phyloP scores from a whole-genome alignment of 2,113 vertebrate genomes.

The Lichenostomus cassidix region DNA sequence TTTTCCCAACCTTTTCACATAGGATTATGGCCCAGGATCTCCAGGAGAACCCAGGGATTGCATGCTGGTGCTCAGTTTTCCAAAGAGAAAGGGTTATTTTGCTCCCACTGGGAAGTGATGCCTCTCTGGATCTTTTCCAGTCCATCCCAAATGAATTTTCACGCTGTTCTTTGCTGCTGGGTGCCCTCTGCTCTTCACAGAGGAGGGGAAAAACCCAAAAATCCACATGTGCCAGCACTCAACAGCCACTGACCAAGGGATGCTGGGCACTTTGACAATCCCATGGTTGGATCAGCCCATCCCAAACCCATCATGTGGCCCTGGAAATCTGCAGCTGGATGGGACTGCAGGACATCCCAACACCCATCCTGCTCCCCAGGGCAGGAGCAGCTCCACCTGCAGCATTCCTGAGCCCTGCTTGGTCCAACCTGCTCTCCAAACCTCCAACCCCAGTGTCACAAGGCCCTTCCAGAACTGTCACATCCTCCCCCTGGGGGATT shows the following conservation, averaged over 20 bases:
- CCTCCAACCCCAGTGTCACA: not conserved
- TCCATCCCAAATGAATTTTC: not conserved
- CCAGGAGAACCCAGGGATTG: not conserved
- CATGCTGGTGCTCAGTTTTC: fast-evolving
- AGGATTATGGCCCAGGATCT: not conserved
- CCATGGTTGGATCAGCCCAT: not conserved
- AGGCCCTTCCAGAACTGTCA: not conserved
- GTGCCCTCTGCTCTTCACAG: not conserved
- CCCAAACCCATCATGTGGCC: not conserved
- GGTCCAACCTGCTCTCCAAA: not conserved
- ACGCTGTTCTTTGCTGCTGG: not conserved
- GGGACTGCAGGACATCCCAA: fast-evolving
- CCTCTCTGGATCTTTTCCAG: not conserved
- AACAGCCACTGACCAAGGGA: not conserved
- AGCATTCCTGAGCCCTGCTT: not conserved
- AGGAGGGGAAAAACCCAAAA: not conserved
- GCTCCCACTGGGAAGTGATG: not conserved
- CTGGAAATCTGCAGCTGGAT: not conserved
- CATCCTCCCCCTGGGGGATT: not conserved
- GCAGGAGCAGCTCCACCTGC: not conserved
- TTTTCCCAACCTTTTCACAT: fast-evolving
- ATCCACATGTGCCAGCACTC: not conserved
- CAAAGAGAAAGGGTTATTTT: not conserved
- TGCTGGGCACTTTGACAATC: not conserved
- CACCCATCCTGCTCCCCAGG: not conserved